Evolutionary conservation across 2,113 vertebrate genomes (phyloP).

Genomic region (Phoenicopterus ruber): DNA sequence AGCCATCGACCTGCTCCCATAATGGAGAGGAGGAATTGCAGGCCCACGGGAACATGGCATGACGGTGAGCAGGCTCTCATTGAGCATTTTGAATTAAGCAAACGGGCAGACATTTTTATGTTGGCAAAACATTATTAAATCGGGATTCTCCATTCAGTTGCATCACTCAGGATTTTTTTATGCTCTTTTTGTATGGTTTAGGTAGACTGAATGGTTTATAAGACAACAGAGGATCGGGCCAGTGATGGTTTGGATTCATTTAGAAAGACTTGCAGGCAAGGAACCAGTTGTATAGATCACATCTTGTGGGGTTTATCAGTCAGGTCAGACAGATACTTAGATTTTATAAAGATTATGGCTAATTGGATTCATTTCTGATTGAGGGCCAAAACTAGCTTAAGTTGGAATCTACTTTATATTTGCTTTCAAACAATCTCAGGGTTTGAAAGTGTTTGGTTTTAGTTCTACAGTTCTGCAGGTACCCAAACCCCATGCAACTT

Average conservation of each 20-base stretch:
- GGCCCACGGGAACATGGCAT: neutral
- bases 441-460: neutral
- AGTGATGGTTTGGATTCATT: neutral
- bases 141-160: neutral
- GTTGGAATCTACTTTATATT: neutral
- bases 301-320: neutral
- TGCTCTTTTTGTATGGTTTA: neutral
- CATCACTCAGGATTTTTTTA: neutral
- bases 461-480: neutral
- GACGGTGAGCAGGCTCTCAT: neutral
- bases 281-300: neutral
- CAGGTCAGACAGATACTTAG: neutral
- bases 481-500: neutral
- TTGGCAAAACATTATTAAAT: neutral
- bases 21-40: neutral
- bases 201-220: neutral
- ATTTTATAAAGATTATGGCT: neutral
- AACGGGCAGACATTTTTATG: neutral
- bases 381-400: neutral
- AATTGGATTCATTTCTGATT: constrained; percentile 22
- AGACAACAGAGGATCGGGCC: neutral
- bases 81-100: neutral
- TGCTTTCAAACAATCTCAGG: neutral
- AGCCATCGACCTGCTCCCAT: fast-evolving
- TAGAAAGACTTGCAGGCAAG: neutral